Conservation (phyloP, 2,888 invertebrate species). For the Gandaritis pyraliata region DNA sequence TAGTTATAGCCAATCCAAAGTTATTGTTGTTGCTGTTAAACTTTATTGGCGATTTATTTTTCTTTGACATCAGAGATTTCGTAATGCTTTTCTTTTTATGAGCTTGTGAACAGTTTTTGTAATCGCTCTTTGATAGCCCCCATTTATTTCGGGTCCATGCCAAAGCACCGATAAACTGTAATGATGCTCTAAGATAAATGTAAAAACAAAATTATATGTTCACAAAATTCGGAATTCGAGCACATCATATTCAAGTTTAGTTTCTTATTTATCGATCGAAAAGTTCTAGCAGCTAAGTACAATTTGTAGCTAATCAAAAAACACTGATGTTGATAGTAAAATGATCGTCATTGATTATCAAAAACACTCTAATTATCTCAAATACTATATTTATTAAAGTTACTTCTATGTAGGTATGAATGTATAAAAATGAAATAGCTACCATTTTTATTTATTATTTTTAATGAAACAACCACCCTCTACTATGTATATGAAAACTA, state of each 20-base stretch:
- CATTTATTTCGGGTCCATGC: constrained; percentile 68
- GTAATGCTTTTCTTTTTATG: constrained; percentile 73
- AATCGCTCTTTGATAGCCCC: constrained; percentile 75
- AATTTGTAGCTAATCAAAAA: too few relatives aligned
- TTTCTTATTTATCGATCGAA: too few relatives aligned
- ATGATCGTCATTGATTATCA: too few relatives aligned
- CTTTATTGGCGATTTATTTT: constrained; percentile 71
- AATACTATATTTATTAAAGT: too few relatives aligned
- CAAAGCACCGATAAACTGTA: constrained; percentile 70
- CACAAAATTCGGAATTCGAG: neutral
- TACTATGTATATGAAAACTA: constrained; percentile 45
- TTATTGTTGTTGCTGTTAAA: constrained; percentile 62
- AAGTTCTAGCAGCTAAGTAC: too few relatives aligned
- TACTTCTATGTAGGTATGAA: constrained; percentile 4
- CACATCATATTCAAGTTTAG: too few relatives aligned
- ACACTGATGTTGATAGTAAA: too few relatives aligned
- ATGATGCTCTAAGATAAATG: constrained; percentile 63
- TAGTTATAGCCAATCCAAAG: constrained; percentile 53
- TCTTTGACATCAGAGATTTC: constrained; percentile 73
- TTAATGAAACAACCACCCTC: constrained; percentile 26
- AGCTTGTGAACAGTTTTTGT: constrained; percentile 75
- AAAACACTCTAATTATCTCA: too few relatives aligned
- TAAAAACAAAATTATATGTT: constrained; percentile 37
- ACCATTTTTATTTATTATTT: constrained; percentile 26
- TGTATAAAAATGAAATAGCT: neutral